These are phyloP conservation scores for Piliocolobus tephrosceles DNA, from an alignment of 2,113 vertebrate genomes.

Conservation along the genomic window DNA sequence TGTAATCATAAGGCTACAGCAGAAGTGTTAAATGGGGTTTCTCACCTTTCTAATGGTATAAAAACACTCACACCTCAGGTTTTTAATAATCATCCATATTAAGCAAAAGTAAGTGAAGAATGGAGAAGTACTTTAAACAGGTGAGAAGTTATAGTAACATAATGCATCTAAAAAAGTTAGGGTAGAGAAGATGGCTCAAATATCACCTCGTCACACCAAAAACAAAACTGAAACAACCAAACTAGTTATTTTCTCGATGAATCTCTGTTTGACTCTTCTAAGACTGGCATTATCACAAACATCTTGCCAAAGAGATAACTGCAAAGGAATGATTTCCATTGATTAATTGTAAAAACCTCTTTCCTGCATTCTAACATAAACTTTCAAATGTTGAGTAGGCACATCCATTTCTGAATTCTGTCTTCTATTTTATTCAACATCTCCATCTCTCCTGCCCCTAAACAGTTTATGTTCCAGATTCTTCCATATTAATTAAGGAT, in stretches of 20 bases:
- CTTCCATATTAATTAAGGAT: background rate
- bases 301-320: background rate
- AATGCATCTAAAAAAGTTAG: background rate
- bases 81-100: background rate
- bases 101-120: background rate
- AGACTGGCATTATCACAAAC: background rate
- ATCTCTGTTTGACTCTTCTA: background rate
- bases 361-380: background rate
- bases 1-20: background rate
- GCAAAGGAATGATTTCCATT: background rate
- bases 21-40: background rate
- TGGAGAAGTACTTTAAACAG: background rate
- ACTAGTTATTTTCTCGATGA: background rate
- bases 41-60: background rate
- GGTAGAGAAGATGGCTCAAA: background rate
- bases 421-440: background rate
- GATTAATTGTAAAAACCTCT: background rate
- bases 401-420: background rate
- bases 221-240: background rate
- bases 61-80: background rate
- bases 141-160: background rate
- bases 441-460: background rate
- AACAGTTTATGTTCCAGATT: background rate
- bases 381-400: background rate
- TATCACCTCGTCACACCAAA: background rate